Conservation (phyloP, 2,888 invertebrate species). For the Leptinotarsa tumamoca region DNA sequence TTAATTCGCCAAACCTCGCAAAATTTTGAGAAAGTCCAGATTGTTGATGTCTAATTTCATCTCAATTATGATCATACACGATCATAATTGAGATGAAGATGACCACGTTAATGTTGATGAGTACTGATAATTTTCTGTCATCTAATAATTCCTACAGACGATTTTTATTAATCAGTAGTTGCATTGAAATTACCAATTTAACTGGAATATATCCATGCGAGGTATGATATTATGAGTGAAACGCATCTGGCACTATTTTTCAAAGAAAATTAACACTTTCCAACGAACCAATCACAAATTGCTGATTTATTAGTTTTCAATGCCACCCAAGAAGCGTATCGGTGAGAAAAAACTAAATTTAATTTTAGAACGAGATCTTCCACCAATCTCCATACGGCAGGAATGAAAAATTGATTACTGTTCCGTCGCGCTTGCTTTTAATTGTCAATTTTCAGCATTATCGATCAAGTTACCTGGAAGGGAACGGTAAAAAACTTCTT, state of each 20-base stretch:
- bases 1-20: too few relatives aligned
- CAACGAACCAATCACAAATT: conserved; percentile 11
- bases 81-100: too few relatives aligned
- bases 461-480: neutral
- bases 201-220: neutral
- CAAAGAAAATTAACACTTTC: conserved; percentile 18
- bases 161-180: neutral
- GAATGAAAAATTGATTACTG: conserved; percentile 4
- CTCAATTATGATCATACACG: too few relatives aligned
- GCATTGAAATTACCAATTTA: neutral
- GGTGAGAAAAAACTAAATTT: conserved; percentile 4
- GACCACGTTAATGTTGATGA: too few relatives aligned
- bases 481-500: too few relatives aligned
- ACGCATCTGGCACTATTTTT: conserved; percentile 8
- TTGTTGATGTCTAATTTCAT: too few relatives aligned
- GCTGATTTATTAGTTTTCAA: conserved; percentile 20
- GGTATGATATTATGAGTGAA: neutral
- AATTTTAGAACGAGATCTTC: conserved; percentile 9
- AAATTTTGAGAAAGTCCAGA: too few relatives aligned
- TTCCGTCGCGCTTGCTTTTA: neutral
- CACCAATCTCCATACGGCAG: conserved; percentile 3
- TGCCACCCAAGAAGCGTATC: conserved; percentile 18
- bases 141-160: neutral
- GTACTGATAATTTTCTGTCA: too few relatives aligned
- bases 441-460: neutral